Evolutionary conservation across 64 coral and sea anemone species (phyloP), one percentile per base, ranked within the genome.

Genomic region (Dendronephthya gigantea): DNA sequence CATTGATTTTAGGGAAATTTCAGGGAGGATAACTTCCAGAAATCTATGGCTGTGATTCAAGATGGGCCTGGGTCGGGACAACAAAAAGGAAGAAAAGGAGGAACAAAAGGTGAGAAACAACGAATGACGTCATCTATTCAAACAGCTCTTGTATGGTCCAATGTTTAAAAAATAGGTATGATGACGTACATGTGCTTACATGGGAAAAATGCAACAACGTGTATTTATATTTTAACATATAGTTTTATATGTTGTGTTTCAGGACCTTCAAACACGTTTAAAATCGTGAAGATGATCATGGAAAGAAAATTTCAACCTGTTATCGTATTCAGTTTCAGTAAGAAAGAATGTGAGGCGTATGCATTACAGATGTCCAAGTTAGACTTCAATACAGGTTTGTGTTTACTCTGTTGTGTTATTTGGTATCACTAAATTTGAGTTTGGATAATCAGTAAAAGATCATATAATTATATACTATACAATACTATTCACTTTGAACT

Each of bases 261-360:
- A 97, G 94, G 94, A 33, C 94, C 94, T 28, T 97, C 94, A 62
- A 97, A 93, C 85, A 87, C 88, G 49, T 97, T 97, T 84, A 97
- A 93, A 83, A 97, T 97, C 22, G 94, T 97, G 39, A 97, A 97
- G 85, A 97, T 97, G 94, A 97, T 97, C n/a, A 97, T 97, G 94
- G 94, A 97, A 74, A 91, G 94, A 43, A 97, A 89, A 51, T 97
- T 97, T 70, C 94, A 97, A 50, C 94, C 94, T 14, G 94, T 97
- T 13, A 97, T 97, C 17, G 93, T 97, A n/a, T 97, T 97, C 69
- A 97, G 94, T 82, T 97, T 97, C 75, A 97, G 94, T 45, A 97
- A 97, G 86, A 97, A 97, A 75, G 94, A 97, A 84, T 97, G 94
- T 48, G 94, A 97, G 68, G 94, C 94, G 4, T 97, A 97, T 72